Conservation (phyloP, 2,888 invertebrate genomes). For the Dilophus febrilis region DNA sequence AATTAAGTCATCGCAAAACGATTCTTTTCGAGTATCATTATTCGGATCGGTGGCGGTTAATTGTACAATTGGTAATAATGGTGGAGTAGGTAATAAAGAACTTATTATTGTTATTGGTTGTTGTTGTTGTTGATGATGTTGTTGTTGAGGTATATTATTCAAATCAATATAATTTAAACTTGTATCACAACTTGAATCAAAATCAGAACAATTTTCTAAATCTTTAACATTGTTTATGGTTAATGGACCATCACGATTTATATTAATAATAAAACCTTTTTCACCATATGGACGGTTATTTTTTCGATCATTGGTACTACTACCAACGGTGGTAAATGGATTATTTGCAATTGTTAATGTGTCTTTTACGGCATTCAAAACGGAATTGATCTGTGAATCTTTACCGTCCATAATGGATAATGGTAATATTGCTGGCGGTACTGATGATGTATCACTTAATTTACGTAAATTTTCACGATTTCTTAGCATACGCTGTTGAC, state of each 20-base stretch:
- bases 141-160: slow-evolving; percentile 12
- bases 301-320: slow-evolving; percentile 12
- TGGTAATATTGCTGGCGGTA: too few relatives aligned
- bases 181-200: slow-evolving; percentile 30
- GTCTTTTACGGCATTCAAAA: not conserved
- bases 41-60: not conserved
- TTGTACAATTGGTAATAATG: not conserved
- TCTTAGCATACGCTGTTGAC: slow-evolving; percentile 18
- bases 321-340: slow-evolving; percentile 19
- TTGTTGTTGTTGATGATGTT: not conserved
- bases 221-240: slow-evolving; percentile 27
- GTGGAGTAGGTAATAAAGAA: not conserved
- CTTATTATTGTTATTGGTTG: too few relatives aligned
- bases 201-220: slow-evolving; percentile 28
- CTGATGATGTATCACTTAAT: slow-evolving; percentile 3
- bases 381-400: not conserved
- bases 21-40: too few relatives aligned
- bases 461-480: slow-evolving; percentile 12
- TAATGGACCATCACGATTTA: slow-evolving; percentile 22
- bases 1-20: too few relatives aligned
- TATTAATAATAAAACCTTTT: slow-evolving; percentile 26
- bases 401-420: slow-evolving; percentile 5
- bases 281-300: slow-evolving; percentile 24
- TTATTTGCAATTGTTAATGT: slow-evolving; percentile 17
- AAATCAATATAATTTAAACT: slow-evolving; percentile 28